Evolutionary conservation across 2,888 invertebrate genomes (phyloP), one percentile per base, ranked within the genome.

Genomic region (Troilus luridus): DNA sequence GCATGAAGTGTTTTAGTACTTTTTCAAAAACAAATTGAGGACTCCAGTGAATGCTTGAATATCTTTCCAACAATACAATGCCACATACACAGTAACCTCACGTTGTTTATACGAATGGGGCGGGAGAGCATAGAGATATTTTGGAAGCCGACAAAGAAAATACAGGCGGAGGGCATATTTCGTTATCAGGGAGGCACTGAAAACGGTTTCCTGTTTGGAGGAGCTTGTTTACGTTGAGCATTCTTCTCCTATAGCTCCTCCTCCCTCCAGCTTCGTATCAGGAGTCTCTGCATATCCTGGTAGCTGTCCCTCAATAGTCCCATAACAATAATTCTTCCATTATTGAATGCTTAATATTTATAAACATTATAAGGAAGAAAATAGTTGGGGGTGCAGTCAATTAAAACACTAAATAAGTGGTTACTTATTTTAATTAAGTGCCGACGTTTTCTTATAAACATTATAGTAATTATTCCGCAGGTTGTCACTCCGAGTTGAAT

Each of bases 161-260:
- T 85, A 85, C 56, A 85, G 56, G 21, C 11, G 19, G 56, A 81
- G n/a, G 56, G 85, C 56, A 56, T 85, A 56, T 85, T 85, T 85
- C n/a, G 85, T 85, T 85, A 85, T 56, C 56, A 58, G 56, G 85
- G 11, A 85, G 85, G 56, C 56, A 85, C 85, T 58, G 85, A 54
- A 85, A 85, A 85, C 56, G n/a, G 56, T 11, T 58, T 56, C 56
- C 85, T 85, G 85, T 85, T 85, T 85, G 85, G 85, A 56, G 12
- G 5, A 12, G 14, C 21, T n/a, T 85, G 85, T 85, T 85, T 85
- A 85, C 85, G 10, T 9, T 85, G 54, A n/a, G 85, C 5, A n/a
- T 85, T 85, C 85, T 19, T 41, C 56, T n/a, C 21, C 11, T 41
- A 5, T 41, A 41, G 41, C 41, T n/a, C 3, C 8, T 5, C 24